A percentile compares a stretch with the other conserved stretches of the same genome.
Conservation (phyloP, 2,113 vertebrate species). For the Notiomystis cincta region DNA sequence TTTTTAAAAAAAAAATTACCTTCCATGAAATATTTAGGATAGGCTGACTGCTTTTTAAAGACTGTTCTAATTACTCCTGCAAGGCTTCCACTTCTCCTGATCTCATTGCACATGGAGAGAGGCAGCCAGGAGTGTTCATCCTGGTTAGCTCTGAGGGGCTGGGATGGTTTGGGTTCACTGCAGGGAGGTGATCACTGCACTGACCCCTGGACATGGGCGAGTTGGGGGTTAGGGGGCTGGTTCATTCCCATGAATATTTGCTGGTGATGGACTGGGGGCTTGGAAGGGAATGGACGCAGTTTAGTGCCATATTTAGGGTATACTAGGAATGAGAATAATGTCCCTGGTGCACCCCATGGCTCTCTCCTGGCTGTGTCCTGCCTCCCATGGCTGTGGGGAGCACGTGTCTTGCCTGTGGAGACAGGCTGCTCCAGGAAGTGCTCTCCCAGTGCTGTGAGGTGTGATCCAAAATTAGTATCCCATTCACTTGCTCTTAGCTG, state of each 20-base stretch:
- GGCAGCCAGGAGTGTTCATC: not conserved
- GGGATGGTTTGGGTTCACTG: not conserved
- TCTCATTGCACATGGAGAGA: not conserved
- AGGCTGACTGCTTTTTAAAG: not conserved
- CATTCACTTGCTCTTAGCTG: not conserved
- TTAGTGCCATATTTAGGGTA: not conserved
- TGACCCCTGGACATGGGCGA: not conserved
- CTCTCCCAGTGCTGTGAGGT: not conserved
- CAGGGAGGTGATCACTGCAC: not conserved
- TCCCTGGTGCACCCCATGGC: not conserved
- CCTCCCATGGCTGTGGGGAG: not conserved
- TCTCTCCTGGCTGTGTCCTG: not conserved
- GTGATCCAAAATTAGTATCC: constrained; percentile 28
- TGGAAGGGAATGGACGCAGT: not conserved
- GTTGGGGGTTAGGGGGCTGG: not conserved
- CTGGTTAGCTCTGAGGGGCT: not conserved
- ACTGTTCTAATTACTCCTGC: not conserved
- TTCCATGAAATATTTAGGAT: constrained; percentile 58
- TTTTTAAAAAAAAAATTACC: not conserved
- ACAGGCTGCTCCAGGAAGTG: not conserved
- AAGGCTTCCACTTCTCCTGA: not conserved
- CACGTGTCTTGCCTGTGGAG: not conserved
- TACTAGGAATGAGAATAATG: not conserved
- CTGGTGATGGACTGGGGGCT: not conserved
- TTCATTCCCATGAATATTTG: not conserved